These are phyloP conservation scores for Drosophila greeni DNA, from an alignment of 2,888 invertebrate genomes.

Conservation along the genomic window DNA sequence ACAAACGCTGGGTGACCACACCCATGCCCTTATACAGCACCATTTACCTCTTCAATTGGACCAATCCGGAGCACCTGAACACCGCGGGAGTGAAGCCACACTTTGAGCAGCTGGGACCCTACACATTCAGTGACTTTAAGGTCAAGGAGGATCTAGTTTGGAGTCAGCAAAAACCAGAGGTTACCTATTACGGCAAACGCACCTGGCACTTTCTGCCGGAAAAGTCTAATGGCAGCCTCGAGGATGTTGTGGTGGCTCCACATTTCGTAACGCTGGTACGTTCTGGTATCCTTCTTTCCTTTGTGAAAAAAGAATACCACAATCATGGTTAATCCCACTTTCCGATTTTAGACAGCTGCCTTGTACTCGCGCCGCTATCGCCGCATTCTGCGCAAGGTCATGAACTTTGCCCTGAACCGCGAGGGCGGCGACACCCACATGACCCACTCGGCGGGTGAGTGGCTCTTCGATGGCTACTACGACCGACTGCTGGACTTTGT, in stretches of 20 bases:
- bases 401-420: slow-evolving; percentile 81
- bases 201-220: slow-evolving; percentile 86
- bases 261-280: slow-evolving; percentile 88
- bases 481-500: slow-evolving; percentile 84
- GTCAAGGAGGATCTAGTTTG: slow-evolving; percentile 81
- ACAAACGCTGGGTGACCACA: slow-evolving; percentile 86
- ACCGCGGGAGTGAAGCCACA: slow-evolving; percentile 80
- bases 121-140: slow-evolving; percentile 81
- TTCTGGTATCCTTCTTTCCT: slow-evolving; percentile 41
- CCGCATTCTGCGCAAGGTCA: slow-evolving; percentile 77
- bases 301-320: slow-evolving; percentile 1
- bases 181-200: slow-evolving; percentile 86
- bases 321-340: slow-evolving; percentile 16
- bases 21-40: slow-evolving; percentile 89
- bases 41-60: slow-evolving; percentile 87
- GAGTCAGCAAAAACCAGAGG: slow-evolving; percentile 80
- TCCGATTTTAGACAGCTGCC: slow-evolving; percentile 81
- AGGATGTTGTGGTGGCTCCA: slow-evolving; percentile 84
- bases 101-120: slow-evolving; percentile 81
- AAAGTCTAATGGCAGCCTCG: slow-evolving; percentile 83
- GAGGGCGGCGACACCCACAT: slow-evolving; percentile 80
- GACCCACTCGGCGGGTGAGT: slow-evolving; percentile 82
- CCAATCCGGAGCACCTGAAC: slow-evolving; percentile 83
- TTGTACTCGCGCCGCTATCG: slow-evolving; percentile 80
- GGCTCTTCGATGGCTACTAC: slow-evolving; percentile 89